These are phyloP conservation scores for Phallusia fumigata DNA, from an alignment of 23 tunicate genomes.

Conservation along the genomic window DNA sequence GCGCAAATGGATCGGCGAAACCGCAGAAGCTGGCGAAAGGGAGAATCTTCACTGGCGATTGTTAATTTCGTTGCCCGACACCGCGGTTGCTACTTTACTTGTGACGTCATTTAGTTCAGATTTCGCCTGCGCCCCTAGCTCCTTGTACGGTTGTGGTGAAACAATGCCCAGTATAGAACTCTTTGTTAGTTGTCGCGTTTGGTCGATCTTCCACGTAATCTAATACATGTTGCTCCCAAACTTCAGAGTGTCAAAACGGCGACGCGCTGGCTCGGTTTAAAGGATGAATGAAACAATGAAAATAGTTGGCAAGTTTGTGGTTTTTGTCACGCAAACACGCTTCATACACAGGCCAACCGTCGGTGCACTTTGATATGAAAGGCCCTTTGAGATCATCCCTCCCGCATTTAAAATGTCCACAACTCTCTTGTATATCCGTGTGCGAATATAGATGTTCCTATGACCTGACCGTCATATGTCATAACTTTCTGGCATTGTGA, in stretches of 20 bases:
- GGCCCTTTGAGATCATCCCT: not conserved
- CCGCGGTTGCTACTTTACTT: not conserved
- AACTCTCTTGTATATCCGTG: not conserved
- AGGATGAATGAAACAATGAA: not conserved
- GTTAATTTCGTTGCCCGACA: not conserved
- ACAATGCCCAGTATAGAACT: not conserved
- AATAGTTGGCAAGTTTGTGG: constrained; percentile 7
- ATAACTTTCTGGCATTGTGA: too few relatives aligned
- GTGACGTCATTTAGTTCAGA: constrained; percentile 9
- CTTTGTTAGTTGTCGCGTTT: not conserved
- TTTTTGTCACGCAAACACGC: not conserved
- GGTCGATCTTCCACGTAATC: not conserved
- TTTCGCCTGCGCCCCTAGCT: not conserved
- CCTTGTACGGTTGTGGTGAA: not conserved
- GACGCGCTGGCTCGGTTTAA: constrained; percentile 1
- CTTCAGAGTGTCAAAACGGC: not conserved
- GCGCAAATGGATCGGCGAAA: not conserved
- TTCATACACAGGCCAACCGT: not conserved
- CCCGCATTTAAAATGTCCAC: not conserved
- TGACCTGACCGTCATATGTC: not conserved
- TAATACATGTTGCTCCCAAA: not conserved
- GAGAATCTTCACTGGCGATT: constrained; percentile 5
- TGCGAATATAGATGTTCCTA: not conserved
- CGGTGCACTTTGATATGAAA: not conserved
- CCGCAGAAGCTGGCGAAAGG: not conserved